Evolutionary conservation across 2,797 vertebrate genomes (phyloP).

Genomic region (Anguilla pacifica): DNA sequence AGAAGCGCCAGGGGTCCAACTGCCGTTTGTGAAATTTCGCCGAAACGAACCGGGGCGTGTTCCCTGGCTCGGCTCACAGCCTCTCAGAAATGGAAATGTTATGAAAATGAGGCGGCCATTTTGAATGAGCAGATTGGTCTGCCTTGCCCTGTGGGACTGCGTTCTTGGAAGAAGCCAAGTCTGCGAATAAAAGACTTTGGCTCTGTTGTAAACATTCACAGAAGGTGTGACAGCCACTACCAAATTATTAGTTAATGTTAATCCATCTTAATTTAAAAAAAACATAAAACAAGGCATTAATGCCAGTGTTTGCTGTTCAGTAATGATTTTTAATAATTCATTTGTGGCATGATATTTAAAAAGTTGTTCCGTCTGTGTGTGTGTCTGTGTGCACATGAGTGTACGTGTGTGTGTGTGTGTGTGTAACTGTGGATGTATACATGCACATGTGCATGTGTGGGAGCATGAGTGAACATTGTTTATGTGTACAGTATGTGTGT

Average conservation of each 20-base stretch:
- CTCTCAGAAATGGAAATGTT: too few relatives aligned
- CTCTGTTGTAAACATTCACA: neutral
- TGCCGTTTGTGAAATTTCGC: too few relatives aligned
- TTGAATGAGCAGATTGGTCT: too few relatives aligned
- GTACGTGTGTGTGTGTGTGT: neutral
- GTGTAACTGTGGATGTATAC: neutral
- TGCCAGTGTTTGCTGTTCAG: neutral
- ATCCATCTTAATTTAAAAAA: neutral
- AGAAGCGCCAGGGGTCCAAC: too few relatives aligned
- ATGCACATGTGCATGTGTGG: neutral
- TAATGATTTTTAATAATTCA: neutral
- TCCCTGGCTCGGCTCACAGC: too few relatives aligned
- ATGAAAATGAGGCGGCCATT: too few relatives aligned
- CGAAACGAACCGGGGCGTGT: too few relatives aligned
- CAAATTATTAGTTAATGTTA: neutral
- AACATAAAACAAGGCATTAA: neutral
- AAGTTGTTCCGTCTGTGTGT: neutral
- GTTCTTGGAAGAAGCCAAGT: too few relatives aligned
- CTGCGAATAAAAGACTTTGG: neutral
- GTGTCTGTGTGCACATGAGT: neutral
- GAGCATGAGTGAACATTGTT: slow-evolving; percentile 23
- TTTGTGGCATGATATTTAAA: neutral
- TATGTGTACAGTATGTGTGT: neutral
- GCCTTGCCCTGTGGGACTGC: too few relatives aligned
- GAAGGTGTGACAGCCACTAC: neutral